Evolutionary conservation across 1,140 invertebrate species (phyloP).

Genomic region (Lysiphlebus fabarum): DNA sequence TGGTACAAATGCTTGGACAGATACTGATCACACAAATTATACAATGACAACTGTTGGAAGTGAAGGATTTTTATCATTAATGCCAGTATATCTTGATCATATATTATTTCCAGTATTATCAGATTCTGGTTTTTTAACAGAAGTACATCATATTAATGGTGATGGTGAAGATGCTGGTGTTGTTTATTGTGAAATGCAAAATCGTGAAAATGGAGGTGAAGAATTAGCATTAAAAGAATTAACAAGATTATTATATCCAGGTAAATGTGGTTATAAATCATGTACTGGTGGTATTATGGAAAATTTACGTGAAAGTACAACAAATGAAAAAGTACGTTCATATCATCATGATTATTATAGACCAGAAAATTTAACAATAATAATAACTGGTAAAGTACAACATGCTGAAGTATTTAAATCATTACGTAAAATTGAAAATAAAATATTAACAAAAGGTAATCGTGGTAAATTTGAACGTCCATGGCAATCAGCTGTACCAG

Average conservation of each 20-base stretch:
- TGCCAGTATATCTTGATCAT: constrained; percentile 90
- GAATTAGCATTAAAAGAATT: constrained; percentile 63
- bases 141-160: constrained; percentile 88
- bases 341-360: constrained; percentile 87
- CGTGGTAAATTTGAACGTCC: constrained; percentile 65
- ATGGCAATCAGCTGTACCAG: constrained; percentile 71
- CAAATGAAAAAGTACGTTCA: constrained; percentile 74
- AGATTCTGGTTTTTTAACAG: constrained; percentile 78
- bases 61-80: constrained; percentile 80
- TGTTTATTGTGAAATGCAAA: constrained; percentile 93
- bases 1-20: constrained; percentile 85
- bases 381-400: constrained; percentile 79
- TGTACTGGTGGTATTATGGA: constrained; percentile 77
- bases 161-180: constrained; percentile 87
- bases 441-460: constrained; percentile 68
- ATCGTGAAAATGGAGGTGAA: constrained; percentile 77
- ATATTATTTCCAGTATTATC: constrained; percentile 80
- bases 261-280: constrained; percentile 78
- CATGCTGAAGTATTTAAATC: constrained; percentile 73
- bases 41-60: constrained; percentile 83
- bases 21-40: constrained; percentile 85
- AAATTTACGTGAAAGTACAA: constrained; percentile 78
- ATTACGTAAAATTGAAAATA: constrained; percentile 71
- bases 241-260: constrained; percentile 71
- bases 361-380: constrained; percentile 83